Base-by-base conservation (phyloP, 2,113 vertebrate genomes). In the Copsychus sechellarum region DNA sequence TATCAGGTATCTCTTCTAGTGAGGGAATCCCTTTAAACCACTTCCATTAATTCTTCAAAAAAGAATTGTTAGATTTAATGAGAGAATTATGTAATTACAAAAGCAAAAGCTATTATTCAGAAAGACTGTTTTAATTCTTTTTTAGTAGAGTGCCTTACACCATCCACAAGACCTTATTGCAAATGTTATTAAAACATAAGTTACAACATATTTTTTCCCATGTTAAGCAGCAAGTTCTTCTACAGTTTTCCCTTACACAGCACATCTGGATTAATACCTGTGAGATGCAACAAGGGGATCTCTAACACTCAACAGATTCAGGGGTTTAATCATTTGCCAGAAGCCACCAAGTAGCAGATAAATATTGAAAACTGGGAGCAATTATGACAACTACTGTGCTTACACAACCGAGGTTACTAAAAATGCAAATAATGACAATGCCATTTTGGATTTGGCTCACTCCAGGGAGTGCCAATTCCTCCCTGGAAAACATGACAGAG, bases 351-450 rank as follows among this genome's bases (percentile, higher is more conserved):
- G 45, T 23, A 61, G 54, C 13, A 72, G n/a, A 40, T 17, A 86
- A 71, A 38, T 33, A 58, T 0, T 48, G 45, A 38, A 81, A 77
- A 20, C 26, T 13, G 33, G 81, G 45, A 3, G 36, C 15, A 36
- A 5, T 83, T 53, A 12, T 45, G 9, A 66, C n/a, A n/a, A 84
- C 40, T 12, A 43, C 0, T 0, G 40, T 18, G 8, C 45, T 15
- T 14, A 21, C 28, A 31, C 21, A 86, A 61, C 20, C 9, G 8
- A 84, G 65, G 42, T 48, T 8, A 31, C 31, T 70, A 10, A 33
- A 47, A 80, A 29, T 7, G 16, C 42, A 73, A 73, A 72, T 16
- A 64, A 57, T 12, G 56, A 31, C 2, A 8, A 26, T 16, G 40
- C 31, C 47, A 38, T 29, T 28, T 50, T 1, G 2, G 42, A 31